These are phyloP conservation scores for Tetragnatha montana DNA, from an alignment of 2,888 invertebrate genomes.

Conservation along the genomic window DNA sequence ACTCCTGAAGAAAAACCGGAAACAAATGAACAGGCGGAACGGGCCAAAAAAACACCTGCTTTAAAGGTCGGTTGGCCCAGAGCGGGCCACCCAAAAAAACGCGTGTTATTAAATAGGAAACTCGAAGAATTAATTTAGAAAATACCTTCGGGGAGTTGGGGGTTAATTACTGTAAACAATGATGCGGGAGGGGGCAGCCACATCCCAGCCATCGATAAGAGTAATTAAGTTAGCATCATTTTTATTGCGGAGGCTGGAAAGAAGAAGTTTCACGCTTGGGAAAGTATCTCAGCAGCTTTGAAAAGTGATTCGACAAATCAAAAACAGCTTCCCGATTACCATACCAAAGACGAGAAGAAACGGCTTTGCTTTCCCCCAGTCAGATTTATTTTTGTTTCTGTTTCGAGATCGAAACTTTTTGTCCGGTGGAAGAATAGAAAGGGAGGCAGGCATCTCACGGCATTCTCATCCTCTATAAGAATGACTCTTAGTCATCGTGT, in stretches of 20 bases:
- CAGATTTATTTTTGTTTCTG: background rate
- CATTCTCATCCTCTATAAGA: too few species aligned
- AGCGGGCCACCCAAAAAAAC: slow-evolving; percentile 27
- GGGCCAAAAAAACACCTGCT: slow-evolving; percentile 3
- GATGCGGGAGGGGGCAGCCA: slow-evolving; percentile 7
- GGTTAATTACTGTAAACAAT: slow-evolving; percentile 61
- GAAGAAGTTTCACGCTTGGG: slow-evolving; percentile 22
- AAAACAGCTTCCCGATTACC: background rate
- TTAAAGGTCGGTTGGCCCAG: slow-evolving; percentile 39
- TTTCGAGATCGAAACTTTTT: background rate
- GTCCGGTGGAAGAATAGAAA: too few species aligned
- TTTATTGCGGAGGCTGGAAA: slow-evolving; percentile 16
- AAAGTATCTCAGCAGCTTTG: background rate
- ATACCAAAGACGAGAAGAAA: background rate
- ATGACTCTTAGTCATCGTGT: background rate
- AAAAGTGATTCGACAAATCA: slow-evolving; percentile 8
- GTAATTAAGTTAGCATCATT: slow-evolving; percentile 60
- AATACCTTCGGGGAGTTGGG: slow-evolving; percentile 58
- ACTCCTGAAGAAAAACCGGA: slow-evolving; percentile 25
- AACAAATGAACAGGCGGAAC: slow-evolving; percentile 27
- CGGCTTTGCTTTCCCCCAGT: background rate
- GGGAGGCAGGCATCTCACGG: too few species aligned
- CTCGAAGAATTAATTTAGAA: slow-evolving; percentile 54
- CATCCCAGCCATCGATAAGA: slow-evolving; percentile 40
- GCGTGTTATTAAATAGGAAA: slow-evolving; percentile 57